Evolutionary conservation across 2,888 invertebrate genomes (phyloP), one percentile per base, ranked within the genome.

Genomic region (Oscheius sp.): DNA sequence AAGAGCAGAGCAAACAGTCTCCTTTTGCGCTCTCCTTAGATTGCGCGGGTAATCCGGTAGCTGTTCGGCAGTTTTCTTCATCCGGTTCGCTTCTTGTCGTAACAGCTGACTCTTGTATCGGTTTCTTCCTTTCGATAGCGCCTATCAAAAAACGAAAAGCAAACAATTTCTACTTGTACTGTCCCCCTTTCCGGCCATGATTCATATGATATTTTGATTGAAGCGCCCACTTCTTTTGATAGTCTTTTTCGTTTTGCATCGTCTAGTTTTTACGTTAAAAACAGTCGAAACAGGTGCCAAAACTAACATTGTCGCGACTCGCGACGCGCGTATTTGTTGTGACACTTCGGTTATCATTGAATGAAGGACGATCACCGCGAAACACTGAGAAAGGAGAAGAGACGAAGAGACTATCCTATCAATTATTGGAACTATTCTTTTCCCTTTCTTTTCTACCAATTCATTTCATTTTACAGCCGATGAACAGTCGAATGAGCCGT

Each of bases 401-500:
- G n/a, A n/a, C n/a, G n/a, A n/a, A n/a, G n/a, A n/a, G n/a, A n/a
- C n/a, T n/a, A n/a, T n/a, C n/a, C n/a, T n/a, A n/a, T n/a, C 22
- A 50, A 26, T 50, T 50, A 50, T 5, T 26, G 12, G 50, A 50
- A 50, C 50, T n/a, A n/a, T 20, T 38, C 57, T 38, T 24, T 38
- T 57, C 32, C 22, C 22, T 36, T 20, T 33, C 8, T 56, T 9
- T 33, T 20, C 49, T 9, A 17, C 20, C 32, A 2, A 14, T 14
- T 51, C 32, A 51, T 2, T 51, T 17, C 17, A 47, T 20, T 20
- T n/a, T 47, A 4, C 32, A 59, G 59, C 20, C 24, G 17, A 77
- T 77, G 77, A 77, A 77, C 51, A 68, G 72, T 9, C 77, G 77
- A 6, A 77, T 77, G 77, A 73, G 71, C 20, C 71, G 72, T 44